Base-by-base conservation (phyloP, 2,113 vertebrate species). In the Heterotis niloticus region DNA sequence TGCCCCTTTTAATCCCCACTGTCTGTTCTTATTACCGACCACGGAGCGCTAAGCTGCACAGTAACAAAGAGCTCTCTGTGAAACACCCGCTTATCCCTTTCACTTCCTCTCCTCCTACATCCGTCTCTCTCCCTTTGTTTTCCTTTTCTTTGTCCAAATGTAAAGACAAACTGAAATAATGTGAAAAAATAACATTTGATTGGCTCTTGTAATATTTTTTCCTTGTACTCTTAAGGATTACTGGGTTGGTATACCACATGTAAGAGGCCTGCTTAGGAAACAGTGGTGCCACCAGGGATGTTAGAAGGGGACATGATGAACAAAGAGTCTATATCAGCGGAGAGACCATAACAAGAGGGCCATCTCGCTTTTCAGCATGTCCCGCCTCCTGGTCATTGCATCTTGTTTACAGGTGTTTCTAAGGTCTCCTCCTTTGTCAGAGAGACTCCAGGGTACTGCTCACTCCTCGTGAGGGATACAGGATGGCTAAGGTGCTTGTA, bases 21-120 rank as follows among this genome's bases (percentile, higher is more conserved):
- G 34, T 51, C 69, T 17, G 20, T 51, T 71, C 69, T 71, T n/a
- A 71, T 71, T 71, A 71, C 69, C n/a, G 1, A 71, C 34, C 13
- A 34, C 20, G 28, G 44, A 17, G 17, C 34, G 20, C 44, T 18
- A 44, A 44, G 68, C 34, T 20, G 29, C 28, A 17, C n/a, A 44
- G 29, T 18, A 20, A 44, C 18, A 70, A 51, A 24, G 10, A 12
- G 3, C 69, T 71, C 52, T 34, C 11, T 12, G 34, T 44, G 69
- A 54, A 71, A 51, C 18, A n/a, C 52, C 69, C 34, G 51, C 17
- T 20, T 72, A 23, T 44, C 18, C 20, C 69, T 52, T 70, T 23
- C 34, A 51, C 29, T 44, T 18, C 14, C 20, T 4, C 0, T 20
- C 57, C 29, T 20, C 18, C 66, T 24, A n/a, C 78, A n/a, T 64